Percentiles rank a stretch among this genome's conserved stretches.
Conservation (phyloP, 2,113 vertebrate species). For the Zootoca vivipara region DNA sequence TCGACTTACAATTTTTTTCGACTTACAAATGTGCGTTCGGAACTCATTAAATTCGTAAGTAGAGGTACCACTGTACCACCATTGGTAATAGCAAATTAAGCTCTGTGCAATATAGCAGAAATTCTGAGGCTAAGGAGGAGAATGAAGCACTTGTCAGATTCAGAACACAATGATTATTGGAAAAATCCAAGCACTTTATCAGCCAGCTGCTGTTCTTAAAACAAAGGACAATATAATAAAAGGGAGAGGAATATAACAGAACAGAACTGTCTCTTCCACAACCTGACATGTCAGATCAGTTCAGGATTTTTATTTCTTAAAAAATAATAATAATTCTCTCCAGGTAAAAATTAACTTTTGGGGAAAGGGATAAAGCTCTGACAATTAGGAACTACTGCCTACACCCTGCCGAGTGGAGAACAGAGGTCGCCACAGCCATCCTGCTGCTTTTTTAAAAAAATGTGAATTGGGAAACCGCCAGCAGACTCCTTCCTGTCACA, state of each 20-base stretch:
- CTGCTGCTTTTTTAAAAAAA: too few relatives aligned
- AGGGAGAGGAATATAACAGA: neutral
- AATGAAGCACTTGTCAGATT: neutral
- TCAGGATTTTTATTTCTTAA: neutral
- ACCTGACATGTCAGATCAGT: neutral
- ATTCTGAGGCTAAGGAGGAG: neutral
- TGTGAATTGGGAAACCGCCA: too few relatives aligned
- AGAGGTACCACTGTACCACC: too few relatives aligned
- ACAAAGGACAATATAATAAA: neutral
- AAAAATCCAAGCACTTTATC: conserved; percentile 1
- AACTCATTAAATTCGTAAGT: too few relatives aligned
- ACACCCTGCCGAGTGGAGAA: too few relatives aligned
- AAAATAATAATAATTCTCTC: neutral
- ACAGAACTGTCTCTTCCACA: neutral
- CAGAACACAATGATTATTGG: conserved; percentile 2
- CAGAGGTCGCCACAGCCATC: too few relatives aligned
- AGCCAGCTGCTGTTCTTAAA: neutral
- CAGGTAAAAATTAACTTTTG: neutral
- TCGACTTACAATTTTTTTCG: too few relatives aligned
- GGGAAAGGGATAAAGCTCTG: neutral
- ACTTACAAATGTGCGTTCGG: too few relatives aligned
- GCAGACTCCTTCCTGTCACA: too few relatives aligned
- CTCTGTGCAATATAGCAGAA: neutral
- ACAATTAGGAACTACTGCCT: too few relatives aligned
- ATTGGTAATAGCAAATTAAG: neutral